A percentile compares a stretch with the other conserved stretches of the same genome.
phyloP scores from a whole-genome alignment of 2,113 vertebrate species.

The Conger conger region DNA sequence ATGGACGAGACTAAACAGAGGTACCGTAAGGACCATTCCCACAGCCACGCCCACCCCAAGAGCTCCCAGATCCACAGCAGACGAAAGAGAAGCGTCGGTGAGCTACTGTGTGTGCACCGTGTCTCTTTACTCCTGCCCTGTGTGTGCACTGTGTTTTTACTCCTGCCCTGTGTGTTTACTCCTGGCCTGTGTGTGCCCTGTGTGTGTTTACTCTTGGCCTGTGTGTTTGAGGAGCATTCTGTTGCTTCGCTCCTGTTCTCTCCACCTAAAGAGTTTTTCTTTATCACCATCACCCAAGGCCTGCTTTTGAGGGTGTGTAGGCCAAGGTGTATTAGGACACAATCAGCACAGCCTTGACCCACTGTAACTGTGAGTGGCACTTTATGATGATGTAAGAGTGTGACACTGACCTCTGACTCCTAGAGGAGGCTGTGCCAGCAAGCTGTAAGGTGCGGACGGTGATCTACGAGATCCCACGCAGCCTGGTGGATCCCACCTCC shows the following conservation, averaged over 20 bases:
- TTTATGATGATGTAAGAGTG: not conserved
- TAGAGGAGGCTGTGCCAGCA: constrained; percentile 25
- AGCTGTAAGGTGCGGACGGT: constrained; percentile 89
- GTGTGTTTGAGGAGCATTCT: too few relatives aligned
- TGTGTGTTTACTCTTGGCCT: not conserved
- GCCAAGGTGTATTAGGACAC: too few relatives aligned
- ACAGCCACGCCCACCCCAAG: constrained; percentile 54
- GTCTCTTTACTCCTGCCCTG: not conserved
- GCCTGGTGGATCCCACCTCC: constrained; percentile 95
- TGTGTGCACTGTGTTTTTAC: not conserved
- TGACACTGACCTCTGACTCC: not conserved
- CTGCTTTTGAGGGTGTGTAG: too few relatives aligned
- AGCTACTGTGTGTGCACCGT: constrained; percentile 23
- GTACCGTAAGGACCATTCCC: constrained; percentile 63
- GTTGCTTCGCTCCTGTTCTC: too few relatives aligned
- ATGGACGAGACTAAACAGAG: constrained; percentile 61
- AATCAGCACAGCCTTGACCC: too few relatives aligned
- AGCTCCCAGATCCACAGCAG: constrained; percentile 53
- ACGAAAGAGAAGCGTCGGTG: constrained; percentile 66
- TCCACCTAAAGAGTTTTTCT: too few relatives aligned
- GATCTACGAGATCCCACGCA: constrained; percentile 97
- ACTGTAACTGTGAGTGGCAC: not conserved
- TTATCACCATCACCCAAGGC: too few relatives aligned
- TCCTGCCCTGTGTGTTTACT: too few relatives aligned
- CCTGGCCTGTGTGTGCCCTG: not conserved